phyloP scores from a whole-genome alignment of 2,888 invertebrate genomes.

The Mystacides longicornis region DNA sequence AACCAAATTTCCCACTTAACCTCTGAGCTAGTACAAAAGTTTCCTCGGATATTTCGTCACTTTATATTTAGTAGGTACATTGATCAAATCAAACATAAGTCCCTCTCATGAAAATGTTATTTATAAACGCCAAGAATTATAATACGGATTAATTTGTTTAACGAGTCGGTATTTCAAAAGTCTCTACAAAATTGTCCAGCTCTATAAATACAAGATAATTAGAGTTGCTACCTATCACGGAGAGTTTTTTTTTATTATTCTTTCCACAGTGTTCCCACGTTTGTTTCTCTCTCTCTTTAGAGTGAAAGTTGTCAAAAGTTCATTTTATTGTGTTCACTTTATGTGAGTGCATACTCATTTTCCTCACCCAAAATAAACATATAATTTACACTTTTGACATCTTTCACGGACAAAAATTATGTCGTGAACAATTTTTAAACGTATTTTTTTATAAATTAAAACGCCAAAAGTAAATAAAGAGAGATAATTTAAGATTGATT shows the following conservation, averaged over 20 bases:
- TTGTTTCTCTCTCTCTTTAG: not conserved
- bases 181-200: not conserved
- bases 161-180: not conserved
- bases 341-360: no score
- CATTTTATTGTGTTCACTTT: no score
- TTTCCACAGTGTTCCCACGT: not conserved
- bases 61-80: not conserved
- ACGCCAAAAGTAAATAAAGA: no score
- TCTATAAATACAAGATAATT: not conserved
- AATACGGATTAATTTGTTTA: not conserved
- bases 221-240: not conserved
- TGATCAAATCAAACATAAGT: not conserved
- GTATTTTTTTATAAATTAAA: no score
- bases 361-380: no score
- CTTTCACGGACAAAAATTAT: no score
- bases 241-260: not conserved
- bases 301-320: no score
- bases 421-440: no score
- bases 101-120: not conserved
- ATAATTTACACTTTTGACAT: no score
- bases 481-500: no score
- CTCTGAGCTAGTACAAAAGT: not conserved
- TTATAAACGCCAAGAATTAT: not conserved
- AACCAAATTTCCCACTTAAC: not conserved
- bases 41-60: not conserved